Conservation (phyloP, 2,888 invertebrate genomes). For the Quadroppia sp. region DNA sequence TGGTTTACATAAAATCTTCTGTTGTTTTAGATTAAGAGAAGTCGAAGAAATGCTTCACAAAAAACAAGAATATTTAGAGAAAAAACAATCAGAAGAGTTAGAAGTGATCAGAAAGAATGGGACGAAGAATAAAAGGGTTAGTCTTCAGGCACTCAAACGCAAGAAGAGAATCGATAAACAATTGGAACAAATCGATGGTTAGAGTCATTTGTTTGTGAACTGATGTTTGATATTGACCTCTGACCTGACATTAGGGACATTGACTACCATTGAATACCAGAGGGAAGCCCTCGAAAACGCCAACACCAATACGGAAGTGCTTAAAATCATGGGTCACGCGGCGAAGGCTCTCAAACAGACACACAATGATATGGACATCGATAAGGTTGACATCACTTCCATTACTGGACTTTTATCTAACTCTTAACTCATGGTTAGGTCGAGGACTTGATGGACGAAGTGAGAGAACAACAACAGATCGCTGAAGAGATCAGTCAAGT, state of each 20-base stretch:
- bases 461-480: conserved; percentile 97
- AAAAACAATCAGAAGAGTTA: conserved; percentile 42
- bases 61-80: conserved; percentile 43
- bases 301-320: conserved; percentile 93
- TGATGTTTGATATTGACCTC: neutral
- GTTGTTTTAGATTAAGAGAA: conserved; percentile 36
- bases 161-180: conserved; percentile 98
- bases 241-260: conserved; percentile 63
- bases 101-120: conserved; percentile 44
- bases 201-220: neutral
- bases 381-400: conserved; percentile 53
- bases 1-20: neutral
- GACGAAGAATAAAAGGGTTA: conserved; percentile 59
- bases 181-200: conserved; percentile 81
- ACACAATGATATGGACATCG: conserved; percentile 70
- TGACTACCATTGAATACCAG: conserved; percentile 95
- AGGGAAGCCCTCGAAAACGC: conserved; percentile 93
- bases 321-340: conserved; percentile 53
- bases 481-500: conserved; percentile 98
- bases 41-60: conserved; percentile 44
- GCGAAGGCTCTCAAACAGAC: conserved; percentile 43
- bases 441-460: conserved; percentile 99
- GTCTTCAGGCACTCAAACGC: conserved; percentile 90
- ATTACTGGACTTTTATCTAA: neutral
- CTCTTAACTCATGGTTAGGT: conserved; percentile 61